Evolutionary conservation across 2,113 vertebrate genomes (phyloP).

Genomic region (Myotis davidii): DNA sequence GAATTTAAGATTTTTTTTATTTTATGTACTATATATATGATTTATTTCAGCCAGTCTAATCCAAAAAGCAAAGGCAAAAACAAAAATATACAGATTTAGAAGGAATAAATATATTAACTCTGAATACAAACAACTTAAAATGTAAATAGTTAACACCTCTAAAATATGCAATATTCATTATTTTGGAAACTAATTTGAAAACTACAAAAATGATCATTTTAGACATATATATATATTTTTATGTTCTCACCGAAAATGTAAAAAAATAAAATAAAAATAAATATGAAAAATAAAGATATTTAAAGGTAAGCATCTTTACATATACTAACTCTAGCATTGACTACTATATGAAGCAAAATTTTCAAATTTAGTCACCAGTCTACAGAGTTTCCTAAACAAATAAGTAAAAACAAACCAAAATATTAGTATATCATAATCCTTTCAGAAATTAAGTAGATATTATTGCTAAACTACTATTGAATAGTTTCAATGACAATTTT

Average conservation of each 20-base stretch:
- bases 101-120: background rate
- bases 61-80: background rate
- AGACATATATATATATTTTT: no score
- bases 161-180: background rate
- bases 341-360: background rate
- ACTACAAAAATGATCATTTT: background rate
- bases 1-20: background rate
- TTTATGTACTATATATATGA: background rate
- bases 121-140: slow-evolving; percentile 6
- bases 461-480: background rate
- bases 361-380: background rate
- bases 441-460: background rate
- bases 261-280: background rate
- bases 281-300: background rate
- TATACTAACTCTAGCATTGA: background rate
- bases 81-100: background rate
- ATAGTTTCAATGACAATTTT: background rate
- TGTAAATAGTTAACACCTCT: background rate
- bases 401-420: background rate
- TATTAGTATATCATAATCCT: background rate
- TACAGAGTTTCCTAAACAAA: background rate
- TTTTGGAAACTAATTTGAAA: background rate
- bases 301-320: background rate
- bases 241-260: background rate
- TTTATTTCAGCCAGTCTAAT: background rate